Evolutionary conservation across 2,797 vertebrate species (phyloP), one percentile per base, ranked within the genome.

Genomic region (Onychomys leucogaster): DNA sequence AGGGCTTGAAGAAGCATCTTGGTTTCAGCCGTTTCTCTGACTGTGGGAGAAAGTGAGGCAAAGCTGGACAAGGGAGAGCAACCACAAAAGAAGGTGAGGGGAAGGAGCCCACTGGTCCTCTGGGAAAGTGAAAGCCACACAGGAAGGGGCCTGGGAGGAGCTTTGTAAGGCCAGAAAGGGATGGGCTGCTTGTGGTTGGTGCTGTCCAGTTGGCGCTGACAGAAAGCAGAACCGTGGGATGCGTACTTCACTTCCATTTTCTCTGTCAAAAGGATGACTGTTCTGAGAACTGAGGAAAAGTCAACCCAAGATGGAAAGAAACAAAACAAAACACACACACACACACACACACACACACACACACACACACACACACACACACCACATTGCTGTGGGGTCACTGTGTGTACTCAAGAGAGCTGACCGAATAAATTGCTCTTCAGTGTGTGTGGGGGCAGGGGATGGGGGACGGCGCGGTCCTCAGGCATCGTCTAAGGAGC

Each of bases 211-310:
- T 95, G 73, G 94, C n/a, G 87, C 59, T 96, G 85, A 94, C 84
- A 94, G 76, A 97, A 97, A 98, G 94, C 95, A 95, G 97, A 97
- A 97, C 97, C 94, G 76, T 19, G 41, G 34, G 46, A 34, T 91
- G 73, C 82, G 59, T 82, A 84, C 71, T 82, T 92, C 88, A 92
- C 88, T 98, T 97, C 97, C 95, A 67, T 92, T 97, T 97, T 96
- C 77, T 94, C 73, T 71, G 82, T 65, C 73, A 83, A 87, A 89
- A 85, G 59, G 49, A 85, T 65, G 10, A 94, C 77, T 65, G 7
- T 89, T 96, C 92, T 94, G 91, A 95, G 93, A 90, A 89, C 63
- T 43, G 88, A 88, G 77, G 55, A 96, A 94, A 93, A 78, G 59
- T 78, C 81, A 93, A 63, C 34, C 49, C 32, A 19, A 85, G 17